phyloP scores from a whole-genome alignment of 2,113 vertebrate species.

The Notothenia rossii region DNA sequence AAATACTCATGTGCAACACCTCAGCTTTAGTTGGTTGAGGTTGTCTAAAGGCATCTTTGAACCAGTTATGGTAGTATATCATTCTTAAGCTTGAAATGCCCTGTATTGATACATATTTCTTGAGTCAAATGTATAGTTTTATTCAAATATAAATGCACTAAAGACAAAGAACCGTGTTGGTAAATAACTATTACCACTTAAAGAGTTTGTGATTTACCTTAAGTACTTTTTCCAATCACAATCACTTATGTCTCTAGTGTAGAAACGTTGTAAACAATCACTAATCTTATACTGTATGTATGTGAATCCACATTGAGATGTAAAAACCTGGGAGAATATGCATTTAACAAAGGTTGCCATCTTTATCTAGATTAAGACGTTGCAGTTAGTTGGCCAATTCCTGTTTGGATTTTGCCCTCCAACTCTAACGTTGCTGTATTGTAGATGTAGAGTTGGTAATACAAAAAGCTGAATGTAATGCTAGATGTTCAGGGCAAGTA shows the following conservation, averaged over 20 bases:
- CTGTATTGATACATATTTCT: background rate
- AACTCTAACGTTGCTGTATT: background rate
- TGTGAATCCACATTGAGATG: background rate
- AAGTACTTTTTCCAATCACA: background rate
- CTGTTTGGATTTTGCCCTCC: slow-evolving; percentile 1
- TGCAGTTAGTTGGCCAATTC: background rate
- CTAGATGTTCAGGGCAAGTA: background rate
- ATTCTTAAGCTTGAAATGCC: background rate
- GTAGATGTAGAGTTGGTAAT: background rate
- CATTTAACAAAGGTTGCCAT: background rate
- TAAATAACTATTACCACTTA: slow-evolving; percentile 7
- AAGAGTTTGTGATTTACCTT: slow-evolving; percentile 5
- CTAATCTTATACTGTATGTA: background rate
- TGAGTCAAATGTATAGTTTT: background rate
- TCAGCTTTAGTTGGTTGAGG: background rate
- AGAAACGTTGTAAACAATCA: background rate
- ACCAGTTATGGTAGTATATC: background rate
- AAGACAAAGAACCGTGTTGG: background rate
- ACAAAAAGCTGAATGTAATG: background rate
- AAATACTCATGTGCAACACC: background rate
- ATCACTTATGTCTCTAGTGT: background rate
- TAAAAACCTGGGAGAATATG: background rate
- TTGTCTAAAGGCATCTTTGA: background rate
- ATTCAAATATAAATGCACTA: background rate
- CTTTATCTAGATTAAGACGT: background rate